Percentiles rank a stretch among this genome's conserved stretches.
These are phyloP conservation scores for Ciconia stormi DNA, from an alignment of 2,113 vertebrate species.

Conservation along the genomic window DNA sequence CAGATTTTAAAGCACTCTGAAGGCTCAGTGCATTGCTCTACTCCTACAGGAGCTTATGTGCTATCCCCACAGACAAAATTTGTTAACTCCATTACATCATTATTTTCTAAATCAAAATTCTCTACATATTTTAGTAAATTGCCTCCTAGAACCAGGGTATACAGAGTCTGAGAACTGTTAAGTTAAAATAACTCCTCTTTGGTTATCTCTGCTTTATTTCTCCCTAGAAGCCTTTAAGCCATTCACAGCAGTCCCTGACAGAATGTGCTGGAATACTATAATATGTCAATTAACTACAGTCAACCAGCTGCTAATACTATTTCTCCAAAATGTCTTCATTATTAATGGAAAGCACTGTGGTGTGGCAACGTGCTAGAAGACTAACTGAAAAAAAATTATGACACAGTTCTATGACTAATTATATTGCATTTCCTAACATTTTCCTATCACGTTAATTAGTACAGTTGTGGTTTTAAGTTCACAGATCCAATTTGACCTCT, in stretches of 20 bases:
- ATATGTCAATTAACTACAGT: constrained; percentile 68
- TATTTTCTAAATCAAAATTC: constrained; percentile 36
- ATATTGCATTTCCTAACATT: constrained; percentile 12
- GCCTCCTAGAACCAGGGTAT: constrained; percentile 4
- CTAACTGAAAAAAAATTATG: constrained; percentile 45
- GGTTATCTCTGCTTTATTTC: constrained; percentile 54
- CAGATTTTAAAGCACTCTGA: neutral
- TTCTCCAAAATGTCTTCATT: constrained; percentile 64
- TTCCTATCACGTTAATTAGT: constrained; percentile 8
- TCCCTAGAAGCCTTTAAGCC: constrained; percentile 43
- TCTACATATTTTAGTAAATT: constrained; percentile 3
- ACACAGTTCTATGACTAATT: constrained; percentile 51
- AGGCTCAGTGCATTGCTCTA: neutral
- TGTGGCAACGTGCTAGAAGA: constrained; percentile 24
- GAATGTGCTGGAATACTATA: constrained; percentile 69
- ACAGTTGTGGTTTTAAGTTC: constrained; percentile 31
- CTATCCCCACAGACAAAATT: neutral
- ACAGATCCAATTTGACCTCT: constrained; percentile 42
- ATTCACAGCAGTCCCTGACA: constrained; percentile 39
- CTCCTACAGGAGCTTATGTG: neutral
- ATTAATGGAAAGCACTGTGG: constrained; percentile 63
- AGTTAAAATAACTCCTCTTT: constrained; percentile 56
- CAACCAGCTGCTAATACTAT: constrained; percentile 66
- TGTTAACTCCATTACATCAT: neutral
- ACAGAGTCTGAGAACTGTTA: constrained; percentile 36